Evolutionary conservation across 2,113 vertebrate genomes (phyloP).

Genomic region (Crocuta crocuta): DNA sequence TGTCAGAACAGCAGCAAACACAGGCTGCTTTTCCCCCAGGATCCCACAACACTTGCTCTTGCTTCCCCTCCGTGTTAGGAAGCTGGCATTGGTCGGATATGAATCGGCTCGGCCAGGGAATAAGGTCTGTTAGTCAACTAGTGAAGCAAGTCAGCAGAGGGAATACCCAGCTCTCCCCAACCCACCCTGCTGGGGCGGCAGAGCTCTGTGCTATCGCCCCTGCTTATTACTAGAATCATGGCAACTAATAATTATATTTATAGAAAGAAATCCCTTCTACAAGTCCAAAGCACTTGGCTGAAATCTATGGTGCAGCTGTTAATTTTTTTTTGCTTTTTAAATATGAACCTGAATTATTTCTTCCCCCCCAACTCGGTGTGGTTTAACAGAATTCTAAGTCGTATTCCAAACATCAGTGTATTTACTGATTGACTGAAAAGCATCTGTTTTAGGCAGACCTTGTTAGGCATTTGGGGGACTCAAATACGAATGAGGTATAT

Average conservation of each 20-base stretch:
- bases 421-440: neutral
- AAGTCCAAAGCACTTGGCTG: neutral
- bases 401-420: neutral
- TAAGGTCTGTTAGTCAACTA: conserved; percentile 73
- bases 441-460: neutral
- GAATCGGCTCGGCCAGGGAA: neutral
- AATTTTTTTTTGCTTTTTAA: neutral
- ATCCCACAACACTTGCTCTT: neutral
- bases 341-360: neutral
- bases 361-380: neutral
- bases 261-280: neutral
- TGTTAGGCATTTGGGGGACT: neutral
- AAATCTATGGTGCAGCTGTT: neutral
- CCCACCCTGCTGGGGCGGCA: neutral
- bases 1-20: conserved; percentile 13
- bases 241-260: neutral
- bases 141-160: neutral
- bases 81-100: neutral
- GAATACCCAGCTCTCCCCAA: neutral
- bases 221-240: neutral
- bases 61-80: neutral
- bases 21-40: conserved; percentile 38
- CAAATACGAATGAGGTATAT: neutral
- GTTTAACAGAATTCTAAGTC: neutral
- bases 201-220: neutral